Evolutionary conservation across 2,888 invertebrate genomes (phyloP).

Genomic region (Bugula neritina): DNA sequence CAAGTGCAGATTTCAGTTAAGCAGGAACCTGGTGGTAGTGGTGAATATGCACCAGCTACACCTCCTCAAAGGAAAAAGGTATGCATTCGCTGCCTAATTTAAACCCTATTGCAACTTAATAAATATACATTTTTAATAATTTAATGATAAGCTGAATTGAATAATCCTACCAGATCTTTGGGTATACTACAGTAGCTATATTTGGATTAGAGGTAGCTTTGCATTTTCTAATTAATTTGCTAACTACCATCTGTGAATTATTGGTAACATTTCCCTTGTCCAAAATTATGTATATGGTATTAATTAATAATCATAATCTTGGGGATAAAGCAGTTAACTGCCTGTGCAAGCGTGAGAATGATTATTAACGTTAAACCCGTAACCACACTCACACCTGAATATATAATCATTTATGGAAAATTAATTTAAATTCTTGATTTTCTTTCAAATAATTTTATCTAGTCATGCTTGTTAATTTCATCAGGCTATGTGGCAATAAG

Average conservation of each 20-base stretch:
- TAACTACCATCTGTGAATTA: conserved; percentile 16
- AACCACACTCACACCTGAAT: conserved; percentile 25
- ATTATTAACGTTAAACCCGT: neutral
- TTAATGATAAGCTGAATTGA: neutral
- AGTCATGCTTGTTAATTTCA: conserved; percentile 13
- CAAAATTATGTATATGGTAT: conserved; percentile 25
- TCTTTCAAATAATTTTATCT: neutral
- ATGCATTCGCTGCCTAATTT: neutral
- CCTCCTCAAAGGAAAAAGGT: conserved; percentile 11
- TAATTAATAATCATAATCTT: conserved; percentile 22
- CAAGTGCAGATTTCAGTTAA: conserved; percentile 6
- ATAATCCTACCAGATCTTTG: neutral
- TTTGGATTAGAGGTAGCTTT: neutral
- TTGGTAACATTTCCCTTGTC: neutral
- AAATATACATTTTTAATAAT: conserved; percentile 16
- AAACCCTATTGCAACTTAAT: neutral
- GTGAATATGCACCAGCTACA: conserved; percentile 10
- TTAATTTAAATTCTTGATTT: neutral
- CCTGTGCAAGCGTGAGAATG: conserved; percentile 17
- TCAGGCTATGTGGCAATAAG: too few species aligned
- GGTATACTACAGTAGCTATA: neutral
- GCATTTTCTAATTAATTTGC: neutral
- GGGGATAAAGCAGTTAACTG: neutral
- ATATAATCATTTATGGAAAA: neutral
- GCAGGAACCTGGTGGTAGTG: conserved; percentile 11